These are phyloP conservation scores for Theristicus caerulescens DNA, from an alignment of 2,113 vertebrate species.

Conservation along the genomic window DNA sequence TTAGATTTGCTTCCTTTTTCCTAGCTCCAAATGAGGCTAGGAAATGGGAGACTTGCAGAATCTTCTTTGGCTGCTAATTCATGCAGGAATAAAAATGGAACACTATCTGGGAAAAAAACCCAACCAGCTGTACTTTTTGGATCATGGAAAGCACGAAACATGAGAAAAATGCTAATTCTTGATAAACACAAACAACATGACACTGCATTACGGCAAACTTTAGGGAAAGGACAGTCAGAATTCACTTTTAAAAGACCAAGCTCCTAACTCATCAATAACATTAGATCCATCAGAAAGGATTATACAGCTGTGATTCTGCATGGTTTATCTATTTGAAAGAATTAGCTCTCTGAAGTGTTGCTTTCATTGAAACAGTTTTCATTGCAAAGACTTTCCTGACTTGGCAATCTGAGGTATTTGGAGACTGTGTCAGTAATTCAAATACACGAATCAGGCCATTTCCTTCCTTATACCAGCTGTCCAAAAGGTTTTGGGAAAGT, in stretches of 20 bases:
- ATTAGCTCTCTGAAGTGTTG: neutral
- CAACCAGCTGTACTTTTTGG: neutral
- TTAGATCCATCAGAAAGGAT: neutral
- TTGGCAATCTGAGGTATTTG: neutral
- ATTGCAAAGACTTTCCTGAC: neutral
- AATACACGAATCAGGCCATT: neutral
- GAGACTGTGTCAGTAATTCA: neutral
- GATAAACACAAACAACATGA: neutral
- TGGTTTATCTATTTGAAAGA: neutral
- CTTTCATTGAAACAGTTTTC: neutral
- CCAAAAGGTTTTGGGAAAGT: slow-evolving; percentile 1
- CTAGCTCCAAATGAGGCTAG: neutral
- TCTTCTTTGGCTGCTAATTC: neutral
- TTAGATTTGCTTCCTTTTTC: neutral
- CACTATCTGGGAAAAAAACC: neutral
- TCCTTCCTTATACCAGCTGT: neutral
- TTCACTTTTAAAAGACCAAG: neutral
- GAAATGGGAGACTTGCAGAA: neutral
- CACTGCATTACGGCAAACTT: neutral
- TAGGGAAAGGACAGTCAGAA: neutral
- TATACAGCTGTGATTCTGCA: neutral
- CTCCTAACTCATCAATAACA: neutral
- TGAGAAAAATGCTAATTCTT: neutral
- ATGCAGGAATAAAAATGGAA: neutral
- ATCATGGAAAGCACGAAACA: neutral